Evolutionary conservation across 2,113 vertebrate species (phyloP).

Genomic region (Ovis aries): DNA sequence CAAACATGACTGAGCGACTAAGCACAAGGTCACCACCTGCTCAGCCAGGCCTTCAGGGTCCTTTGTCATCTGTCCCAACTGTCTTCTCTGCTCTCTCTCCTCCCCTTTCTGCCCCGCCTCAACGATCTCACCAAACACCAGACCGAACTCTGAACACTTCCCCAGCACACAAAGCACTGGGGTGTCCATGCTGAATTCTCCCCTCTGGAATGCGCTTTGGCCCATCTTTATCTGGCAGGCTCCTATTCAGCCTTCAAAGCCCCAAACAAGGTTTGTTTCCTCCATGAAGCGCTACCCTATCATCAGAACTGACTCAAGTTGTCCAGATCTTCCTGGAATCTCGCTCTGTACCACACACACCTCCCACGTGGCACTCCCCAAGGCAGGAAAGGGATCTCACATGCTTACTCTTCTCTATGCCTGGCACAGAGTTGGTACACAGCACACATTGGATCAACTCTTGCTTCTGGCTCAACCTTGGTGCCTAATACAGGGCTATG

Average conservation of each 20-base stretch:
- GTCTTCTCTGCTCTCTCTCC: neutral
- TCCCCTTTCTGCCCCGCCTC: neutral
- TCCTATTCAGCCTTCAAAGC: neutral
- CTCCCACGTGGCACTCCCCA: neutral
- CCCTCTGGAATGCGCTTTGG: neutral
- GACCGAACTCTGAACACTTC: neutral
- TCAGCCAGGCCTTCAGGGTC: neutral
- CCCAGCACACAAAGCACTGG: neutral
- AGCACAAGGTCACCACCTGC: neutral
- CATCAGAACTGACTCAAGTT: neutral
- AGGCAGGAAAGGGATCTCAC: neutral
- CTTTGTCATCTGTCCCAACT: neutral
- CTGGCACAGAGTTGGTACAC: neutral
- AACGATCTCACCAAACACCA: neutral
- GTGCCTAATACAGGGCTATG: neutral
- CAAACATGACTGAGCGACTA: neutral
- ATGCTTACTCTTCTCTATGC: neutral
- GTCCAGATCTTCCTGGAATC: neutral
- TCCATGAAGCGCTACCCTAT: neutral
- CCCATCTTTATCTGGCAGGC: neutral
- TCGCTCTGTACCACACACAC: rapidly evolving
- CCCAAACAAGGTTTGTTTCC: neutral
- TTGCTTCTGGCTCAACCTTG: neutral
- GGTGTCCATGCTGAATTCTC: neutral
- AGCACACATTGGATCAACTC: neutral